Percentiles rank a stretch among this genome's conserved stretches.
Evolutionary conservation across 1,140 invertebrate genomes (phyloP).

Genomic region (Tribolium castaneum): DNA sequence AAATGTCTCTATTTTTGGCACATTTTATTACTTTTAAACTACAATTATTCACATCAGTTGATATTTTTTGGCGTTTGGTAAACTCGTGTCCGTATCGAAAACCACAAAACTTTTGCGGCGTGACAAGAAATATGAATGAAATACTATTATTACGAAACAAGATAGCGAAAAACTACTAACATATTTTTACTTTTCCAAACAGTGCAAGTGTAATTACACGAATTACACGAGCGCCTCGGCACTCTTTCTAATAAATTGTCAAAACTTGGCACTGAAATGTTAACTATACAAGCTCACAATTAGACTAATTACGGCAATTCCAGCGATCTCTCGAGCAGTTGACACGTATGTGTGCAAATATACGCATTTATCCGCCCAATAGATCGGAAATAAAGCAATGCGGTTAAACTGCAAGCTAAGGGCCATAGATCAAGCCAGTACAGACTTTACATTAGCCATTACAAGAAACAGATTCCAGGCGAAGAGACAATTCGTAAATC

Average conservation of each 20-base stretch:
- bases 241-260: neutral
- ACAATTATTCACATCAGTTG: neutral
- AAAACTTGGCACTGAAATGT: neutral
- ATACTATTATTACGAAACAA: neutral
- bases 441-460: slow-evolving; percentile 52
- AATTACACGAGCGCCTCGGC: neutral
- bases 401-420: slow-evolving; percentile 41
- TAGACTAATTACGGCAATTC: neutral
- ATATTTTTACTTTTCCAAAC: neutral
- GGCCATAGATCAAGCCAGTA: slow-evolving; percentile 42
- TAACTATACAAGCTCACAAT: neutral
- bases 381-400: neutral
- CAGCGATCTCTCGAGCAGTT: neutral
- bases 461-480: slow-evolving; percentile 51
- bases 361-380: neutral
- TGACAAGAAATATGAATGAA: neutral
- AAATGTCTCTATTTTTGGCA: neutral
- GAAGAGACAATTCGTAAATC: slow-evolving; percentile 56
- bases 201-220: neutral
- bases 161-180: too few species aligned
- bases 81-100: neutral
- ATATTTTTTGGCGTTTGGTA: neutral
- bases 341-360: neutral
- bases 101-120: neutral
- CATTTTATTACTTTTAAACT: neutral